Percentiles rank a stretch among this genome's conserved stretches.
phyloP scores from a whole-genome alignment of 2,888 invertebrate genomes.

The Alcis repandata region DNA sequence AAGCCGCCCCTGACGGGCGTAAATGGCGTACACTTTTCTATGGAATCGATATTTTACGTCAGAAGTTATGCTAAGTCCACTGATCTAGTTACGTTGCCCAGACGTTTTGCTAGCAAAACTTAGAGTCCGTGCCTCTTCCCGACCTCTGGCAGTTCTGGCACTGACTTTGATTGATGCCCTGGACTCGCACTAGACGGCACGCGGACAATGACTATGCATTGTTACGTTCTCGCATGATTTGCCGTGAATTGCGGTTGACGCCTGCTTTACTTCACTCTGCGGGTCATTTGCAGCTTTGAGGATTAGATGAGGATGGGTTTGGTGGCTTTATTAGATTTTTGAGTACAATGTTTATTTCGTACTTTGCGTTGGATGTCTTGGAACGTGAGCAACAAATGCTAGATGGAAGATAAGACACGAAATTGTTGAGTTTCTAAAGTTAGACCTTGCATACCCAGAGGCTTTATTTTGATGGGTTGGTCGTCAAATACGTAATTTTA shows the following conservation, averaged over 20 bases:
- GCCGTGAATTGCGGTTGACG: constrained; percentile 38
- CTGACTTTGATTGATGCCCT: constrained; percentile 73
- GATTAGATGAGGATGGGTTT: not conserved
- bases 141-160: constrained; percentile 60
- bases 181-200: constrained; percentile 30
- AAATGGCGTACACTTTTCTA: too few relatives aligned
- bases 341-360: not conserved
- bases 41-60: too few relatives aligned
- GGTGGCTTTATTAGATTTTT: constrained; percentile 7
- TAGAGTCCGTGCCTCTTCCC: constrained; percentile 42
- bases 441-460: too few relatives aligned
- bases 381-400: too few relatives aligned
- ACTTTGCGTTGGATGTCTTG: too few relatives aligned
- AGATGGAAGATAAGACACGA: too few relatives aligned
- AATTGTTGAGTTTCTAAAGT: too few relatives aligned
- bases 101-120: constrained; percentile 20
- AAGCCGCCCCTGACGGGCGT: too few relatives aligned
- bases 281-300: not conserved
- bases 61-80: too few relatives aligned
- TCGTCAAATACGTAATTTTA: too few relatives aligned
- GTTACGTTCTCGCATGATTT: constrained; percentile 43
- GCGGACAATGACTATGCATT: constrained; percentile 46
- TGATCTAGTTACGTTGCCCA: too few relatives aligned
- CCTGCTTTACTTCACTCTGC: constrained; percentile 27
- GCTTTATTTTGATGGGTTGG: too few relatives aligned